Evolutionary conservation across 2,888 invertebrate genomes (phyloP).

Genomic region (Cancer borealis): DNA sequence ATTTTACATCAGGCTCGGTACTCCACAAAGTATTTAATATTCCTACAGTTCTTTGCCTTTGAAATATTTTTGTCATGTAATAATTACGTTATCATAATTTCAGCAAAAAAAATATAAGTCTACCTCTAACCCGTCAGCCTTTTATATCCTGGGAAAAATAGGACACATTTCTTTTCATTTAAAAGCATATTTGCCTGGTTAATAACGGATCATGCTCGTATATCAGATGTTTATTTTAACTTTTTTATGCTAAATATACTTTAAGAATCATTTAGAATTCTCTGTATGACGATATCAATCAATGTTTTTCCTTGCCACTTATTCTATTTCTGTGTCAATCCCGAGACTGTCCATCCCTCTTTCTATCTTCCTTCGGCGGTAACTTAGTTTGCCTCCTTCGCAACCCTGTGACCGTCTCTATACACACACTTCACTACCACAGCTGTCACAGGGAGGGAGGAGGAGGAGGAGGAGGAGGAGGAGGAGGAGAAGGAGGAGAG

Average conservation of each 20-base stretch:
- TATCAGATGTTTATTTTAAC: no score
- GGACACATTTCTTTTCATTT: no score
- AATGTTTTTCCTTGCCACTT: no score
- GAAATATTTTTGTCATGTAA: background rate
- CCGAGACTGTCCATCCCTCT: background rate
- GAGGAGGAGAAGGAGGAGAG: background rate
- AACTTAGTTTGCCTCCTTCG: background rate
- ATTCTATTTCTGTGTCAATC: no score
- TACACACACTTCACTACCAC: background rate
- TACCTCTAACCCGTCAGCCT: background rate
- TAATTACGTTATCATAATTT: background rate
- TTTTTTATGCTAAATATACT: no score
- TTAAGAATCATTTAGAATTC: no score
- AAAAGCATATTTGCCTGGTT: no score
- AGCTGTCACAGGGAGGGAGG: background rate
- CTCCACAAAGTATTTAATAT: background rate
- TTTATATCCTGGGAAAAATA: background rate
- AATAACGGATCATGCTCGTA: no score
- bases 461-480: background rate
- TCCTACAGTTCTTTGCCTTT: background rate
- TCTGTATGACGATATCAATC: no score
- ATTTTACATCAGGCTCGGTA: background rate
- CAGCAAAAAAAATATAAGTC: background rate
- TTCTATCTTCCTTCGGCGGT: background rate
- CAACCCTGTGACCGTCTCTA: background rate